Evolutionary conservation across 2,888 invertebrate species (phyloP), one percentile per base, ranked within the genome.

Genomic region (Drepana falcataria): DNA sequence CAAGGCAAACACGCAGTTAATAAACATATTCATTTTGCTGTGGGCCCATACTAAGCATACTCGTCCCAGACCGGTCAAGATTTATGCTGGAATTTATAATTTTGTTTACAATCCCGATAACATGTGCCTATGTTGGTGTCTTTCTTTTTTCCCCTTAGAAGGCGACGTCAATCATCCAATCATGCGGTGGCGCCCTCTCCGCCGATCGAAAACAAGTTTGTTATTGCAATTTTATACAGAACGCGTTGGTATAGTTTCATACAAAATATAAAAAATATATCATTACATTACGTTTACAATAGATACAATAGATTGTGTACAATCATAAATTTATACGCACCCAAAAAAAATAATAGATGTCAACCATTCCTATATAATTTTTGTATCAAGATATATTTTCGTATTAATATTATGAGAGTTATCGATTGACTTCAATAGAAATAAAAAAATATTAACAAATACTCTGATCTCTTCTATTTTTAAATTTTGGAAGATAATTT

Each of bases 81-180:
- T 63, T 59, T 58, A 61, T 54, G 59, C 53, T 48, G 52, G 52
- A 60, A 61, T 64, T 61, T 64, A 60, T 62, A 63, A 65, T 64
- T 60, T 60, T 66, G 62, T 66, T 53, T 81, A 80, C 81, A 75
- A 73, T 79, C 76, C 68, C 79, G 80, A 82, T 80, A 79, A 77
- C 75, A 71, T 64, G 71, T 73, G 3, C 37, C 37, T 37, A n/a
- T 67, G 80, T 79, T 76, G 73, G 61, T 62, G 61, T 65, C 62
- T 60, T 63, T 65, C 64, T 60, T 66, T 81, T 78, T 71, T 73
- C 65, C 56, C 71, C 71, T 68, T 71, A 68, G 72, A 73, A 59
- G 75, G 71, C 61, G 69, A 76, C 82, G 83, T 87, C 89, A 87
- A 88, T 89, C 88, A 88, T 80, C 82, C 85, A 81, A 85, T 87